Conservation (phyloP, 2,888 invertebrate genomes). For the Eupithecia inturbata region DNA sequence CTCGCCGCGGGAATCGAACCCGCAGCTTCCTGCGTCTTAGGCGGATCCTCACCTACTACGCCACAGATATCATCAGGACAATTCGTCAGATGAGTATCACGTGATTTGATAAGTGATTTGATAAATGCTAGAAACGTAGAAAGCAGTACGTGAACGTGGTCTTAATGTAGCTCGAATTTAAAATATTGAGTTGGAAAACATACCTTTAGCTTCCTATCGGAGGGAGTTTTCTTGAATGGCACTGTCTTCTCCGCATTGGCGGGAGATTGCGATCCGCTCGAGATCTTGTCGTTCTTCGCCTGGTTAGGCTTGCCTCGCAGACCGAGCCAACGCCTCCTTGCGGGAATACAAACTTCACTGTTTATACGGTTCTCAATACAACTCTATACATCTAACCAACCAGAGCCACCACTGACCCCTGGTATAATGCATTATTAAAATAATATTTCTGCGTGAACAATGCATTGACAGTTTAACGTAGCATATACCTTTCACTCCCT, state of each 20-base stretch:
- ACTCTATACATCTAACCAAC: not conserved
- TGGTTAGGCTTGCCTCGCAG: slow-evolving; percentile 88
- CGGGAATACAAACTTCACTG: slow-evolving; percentile 25
- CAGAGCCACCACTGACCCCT: not conserved
- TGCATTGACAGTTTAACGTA: not conserved
- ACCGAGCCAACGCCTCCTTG: slow-evolving; percentile 95
- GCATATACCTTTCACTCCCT: not conserved
- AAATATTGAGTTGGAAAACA: not conserved
- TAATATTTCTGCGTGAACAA: not conserved
- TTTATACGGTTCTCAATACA: slow-evolving; percentile 22
- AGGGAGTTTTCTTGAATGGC: slow-evolving; percentile 90
- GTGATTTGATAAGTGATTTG: not conserved
- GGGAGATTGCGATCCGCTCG: slow-evolving; percentile 78
- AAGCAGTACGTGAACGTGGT: not conserved
- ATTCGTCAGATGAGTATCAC: not conserved
- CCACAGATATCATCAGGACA: not conserved
- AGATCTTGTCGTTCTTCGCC: slow-evolving; percentile 89
- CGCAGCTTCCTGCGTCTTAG: not conserved
- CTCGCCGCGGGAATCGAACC: not conserved
- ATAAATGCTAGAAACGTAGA: not conserved
- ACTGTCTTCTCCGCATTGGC: slow-evolving; percentile 80
- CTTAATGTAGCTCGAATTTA: not conserved
- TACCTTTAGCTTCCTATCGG: slow-evolving; percentile 92
- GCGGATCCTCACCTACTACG: not conserved
- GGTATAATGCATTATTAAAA: not conserved